Conservation (phyloP, 2,113 vertebrate genomes). For the Phrynosoma platyrhinos region DNA sequence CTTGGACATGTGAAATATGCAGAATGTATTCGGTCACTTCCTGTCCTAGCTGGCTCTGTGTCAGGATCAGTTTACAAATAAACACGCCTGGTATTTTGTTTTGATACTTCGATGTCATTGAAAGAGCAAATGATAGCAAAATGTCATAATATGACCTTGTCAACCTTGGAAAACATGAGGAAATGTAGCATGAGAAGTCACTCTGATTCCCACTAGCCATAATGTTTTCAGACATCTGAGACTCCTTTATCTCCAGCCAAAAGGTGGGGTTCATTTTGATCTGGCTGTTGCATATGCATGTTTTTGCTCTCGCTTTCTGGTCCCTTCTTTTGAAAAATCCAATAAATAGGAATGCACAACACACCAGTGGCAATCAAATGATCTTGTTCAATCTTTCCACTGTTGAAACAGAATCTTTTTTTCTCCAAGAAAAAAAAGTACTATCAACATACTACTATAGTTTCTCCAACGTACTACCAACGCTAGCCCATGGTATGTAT, state of each 20-base stretch:
- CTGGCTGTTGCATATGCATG: neutral
- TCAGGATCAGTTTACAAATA: neutral
- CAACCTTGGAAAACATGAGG: neutral
- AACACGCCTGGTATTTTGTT: neutral
- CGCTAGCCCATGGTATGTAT: neutral
- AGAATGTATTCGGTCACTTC: neutral
- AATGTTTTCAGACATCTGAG: neutral
- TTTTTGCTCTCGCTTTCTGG: neutral
- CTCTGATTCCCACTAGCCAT: neutral
- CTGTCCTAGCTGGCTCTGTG: neutral
- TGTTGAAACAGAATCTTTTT: neutral
- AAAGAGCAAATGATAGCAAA: neutral
- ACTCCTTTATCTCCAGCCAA: neutral
- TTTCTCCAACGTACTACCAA: neutral
- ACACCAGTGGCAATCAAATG: neutral
- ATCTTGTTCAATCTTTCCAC: neutral
- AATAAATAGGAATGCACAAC: neutral
- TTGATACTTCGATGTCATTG: neutral
- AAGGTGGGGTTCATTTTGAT: neutral
- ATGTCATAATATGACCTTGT: neutral
- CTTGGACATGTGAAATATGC: conserved; percentile 11
- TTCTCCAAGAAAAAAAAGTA: neutral
- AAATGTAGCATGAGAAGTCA: neutral
- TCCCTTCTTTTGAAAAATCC: neutral
- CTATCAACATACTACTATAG: too few relatives aligned